Percentiles rank a stretch among this genome's conserved stretches.
Conservation (phyloP, 1,140 invertebrate species). For the Ceratoteleas bidentatus region DNA sequence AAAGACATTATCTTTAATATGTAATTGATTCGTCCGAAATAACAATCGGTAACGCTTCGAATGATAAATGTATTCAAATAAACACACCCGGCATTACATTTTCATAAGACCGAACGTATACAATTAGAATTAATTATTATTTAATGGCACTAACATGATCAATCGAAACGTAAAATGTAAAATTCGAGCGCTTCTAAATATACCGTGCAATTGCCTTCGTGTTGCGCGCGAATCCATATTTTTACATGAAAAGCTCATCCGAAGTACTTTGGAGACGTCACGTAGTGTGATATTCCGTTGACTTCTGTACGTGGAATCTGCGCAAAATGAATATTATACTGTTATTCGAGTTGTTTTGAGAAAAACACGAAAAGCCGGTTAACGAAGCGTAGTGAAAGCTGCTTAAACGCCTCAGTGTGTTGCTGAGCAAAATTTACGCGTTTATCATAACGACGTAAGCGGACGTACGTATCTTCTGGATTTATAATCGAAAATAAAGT, state of each 20-base stretch:
- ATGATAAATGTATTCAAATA: no score
- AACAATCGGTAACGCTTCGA: no score
- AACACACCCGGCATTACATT: no score
- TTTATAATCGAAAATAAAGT: slow-evolving; percentile 27
- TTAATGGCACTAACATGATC: no score
- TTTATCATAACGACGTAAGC: slow-evolving; percentile 28
- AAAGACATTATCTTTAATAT: no score
- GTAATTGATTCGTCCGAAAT: no score
- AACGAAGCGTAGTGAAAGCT: slow-evolving; percentile 47
- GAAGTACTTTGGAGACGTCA: slow-evolving; percentile 18
- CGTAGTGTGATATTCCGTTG: slow-evolving; percentile 24
- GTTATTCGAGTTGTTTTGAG: slow-evolving; percentile 39
- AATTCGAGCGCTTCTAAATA: not conserved
- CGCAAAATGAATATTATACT: slow-evolving; percentile 31
- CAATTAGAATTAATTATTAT: no score
- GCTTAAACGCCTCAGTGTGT: slow-evolving; percentile 31
- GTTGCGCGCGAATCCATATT: not conserved
- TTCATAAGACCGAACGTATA: not conserved
- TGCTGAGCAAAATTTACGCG: slow-evolving; percentile 21
- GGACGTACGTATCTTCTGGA: slow-evolving; percentile 1
- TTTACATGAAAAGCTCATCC: slow-evolving; percentile 2
- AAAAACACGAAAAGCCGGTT: slow-evolving; percentile 39
- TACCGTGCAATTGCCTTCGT: not conserved
- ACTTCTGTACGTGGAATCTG: slow-evolving; percentile 22
- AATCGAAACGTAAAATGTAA: no score